A percentile compares a stretch with the other conserved stretches of the same genome.
These are phyloP conservation scores for Chanos chanos DNA, from an alignment of 2,797 vertebrate species.

Conservation along the genomic window DNA sequence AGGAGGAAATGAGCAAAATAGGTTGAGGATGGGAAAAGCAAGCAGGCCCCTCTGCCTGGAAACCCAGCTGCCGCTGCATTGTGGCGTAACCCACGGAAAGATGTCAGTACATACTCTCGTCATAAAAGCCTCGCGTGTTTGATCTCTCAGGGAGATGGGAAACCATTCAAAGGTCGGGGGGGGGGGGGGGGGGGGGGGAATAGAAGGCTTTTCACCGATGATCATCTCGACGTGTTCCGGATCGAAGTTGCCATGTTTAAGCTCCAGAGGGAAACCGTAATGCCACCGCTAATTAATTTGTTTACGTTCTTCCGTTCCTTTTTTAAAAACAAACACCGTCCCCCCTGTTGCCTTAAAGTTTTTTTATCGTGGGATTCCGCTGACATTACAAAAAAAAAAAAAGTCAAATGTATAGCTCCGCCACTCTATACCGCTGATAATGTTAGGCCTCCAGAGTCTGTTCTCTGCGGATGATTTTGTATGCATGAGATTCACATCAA, in stretches of 20 bases:
- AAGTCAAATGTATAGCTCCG: constrained; percentile 43
- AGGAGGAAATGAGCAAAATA: too few species aligned
- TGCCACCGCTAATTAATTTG: constrained; percentile 47
- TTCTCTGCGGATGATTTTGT: constrained; percentile 25
- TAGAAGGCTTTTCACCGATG: constrained; percentile 5
- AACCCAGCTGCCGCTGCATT: too few species aligned
- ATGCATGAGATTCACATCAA: constrained; percentile 39
- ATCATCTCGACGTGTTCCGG: constrained; percentile 29
- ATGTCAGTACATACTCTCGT: not conserved
- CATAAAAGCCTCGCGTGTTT: constrained; percentile 15
- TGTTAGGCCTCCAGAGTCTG: constrained; percentile 30
- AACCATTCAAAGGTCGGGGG: constrained; percentile 5
- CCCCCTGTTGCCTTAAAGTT: constrained; percentile 39
- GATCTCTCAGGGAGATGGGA: constrained; percentile 14
- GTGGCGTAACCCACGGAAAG: not conserved
- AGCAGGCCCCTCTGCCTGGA: too few species aligned
- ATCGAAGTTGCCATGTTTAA: constrained; percentile 33
- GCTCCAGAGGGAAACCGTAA: constrained; percentile 37
- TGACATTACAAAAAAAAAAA: constrained; percentile 43
- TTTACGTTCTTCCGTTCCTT: constrained; percentile 37
- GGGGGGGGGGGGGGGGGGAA: too few species aligned
- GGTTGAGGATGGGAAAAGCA: too few species aligned
- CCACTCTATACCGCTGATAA: constrained; percentile 43
- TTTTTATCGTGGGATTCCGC: constrained; percentile 50
- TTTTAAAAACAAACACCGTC: constrained; percentile 28